phyloP scores from a whole-genome alignment of 2,113 vertebrate species.

The Asarcornis scutulata region DNA sequence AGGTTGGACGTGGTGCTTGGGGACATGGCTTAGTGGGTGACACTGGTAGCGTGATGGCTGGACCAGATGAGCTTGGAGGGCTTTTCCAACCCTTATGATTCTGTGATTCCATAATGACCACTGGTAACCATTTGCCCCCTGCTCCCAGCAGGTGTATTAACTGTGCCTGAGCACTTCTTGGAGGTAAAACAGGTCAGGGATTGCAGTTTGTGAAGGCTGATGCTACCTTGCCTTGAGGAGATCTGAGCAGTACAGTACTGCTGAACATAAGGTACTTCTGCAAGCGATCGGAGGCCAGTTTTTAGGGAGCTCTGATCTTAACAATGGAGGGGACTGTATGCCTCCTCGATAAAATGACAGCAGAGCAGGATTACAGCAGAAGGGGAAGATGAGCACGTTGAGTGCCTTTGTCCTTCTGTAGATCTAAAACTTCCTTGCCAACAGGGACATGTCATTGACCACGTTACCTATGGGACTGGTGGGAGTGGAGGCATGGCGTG shows the following conservation, averaged over 20 bases:
- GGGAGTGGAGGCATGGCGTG: background rate
- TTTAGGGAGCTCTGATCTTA: background rate
- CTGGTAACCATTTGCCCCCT: background rate
- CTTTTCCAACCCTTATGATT: too few species aligned
- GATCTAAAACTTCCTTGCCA: background rate
- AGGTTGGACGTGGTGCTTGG: too few species aligned
- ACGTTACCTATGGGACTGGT: background rate
- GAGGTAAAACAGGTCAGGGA: background rate
- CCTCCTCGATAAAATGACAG: background rate
- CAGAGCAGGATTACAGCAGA: background rate
- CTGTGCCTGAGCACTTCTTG: background rate
- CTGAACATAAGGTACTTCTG: background rate
- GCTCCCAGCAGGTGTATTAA: background rate
- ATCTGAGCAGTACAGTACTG: background rate
- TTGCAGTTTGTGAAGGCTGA: background rate
- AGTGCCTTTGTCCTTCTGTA: background rate
- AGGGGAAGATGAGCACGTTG: background rate
- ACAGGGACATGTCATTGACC: background rate
- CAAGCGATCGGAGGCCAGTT: accelerated
- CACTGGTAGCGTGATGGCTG: too few species aligned
- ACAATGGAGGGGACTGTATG: accelerated
- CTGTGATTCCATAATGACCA: background rate
- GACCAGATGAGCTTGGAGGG: too few species aligned
- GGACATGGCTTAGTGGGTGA: too few species aligned
- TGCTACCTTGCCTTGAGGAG: background rate